phyloP scores from a whole-genome alignment of 2,888 invertebrate species.

The Plagodis dolabraria region DNA sequence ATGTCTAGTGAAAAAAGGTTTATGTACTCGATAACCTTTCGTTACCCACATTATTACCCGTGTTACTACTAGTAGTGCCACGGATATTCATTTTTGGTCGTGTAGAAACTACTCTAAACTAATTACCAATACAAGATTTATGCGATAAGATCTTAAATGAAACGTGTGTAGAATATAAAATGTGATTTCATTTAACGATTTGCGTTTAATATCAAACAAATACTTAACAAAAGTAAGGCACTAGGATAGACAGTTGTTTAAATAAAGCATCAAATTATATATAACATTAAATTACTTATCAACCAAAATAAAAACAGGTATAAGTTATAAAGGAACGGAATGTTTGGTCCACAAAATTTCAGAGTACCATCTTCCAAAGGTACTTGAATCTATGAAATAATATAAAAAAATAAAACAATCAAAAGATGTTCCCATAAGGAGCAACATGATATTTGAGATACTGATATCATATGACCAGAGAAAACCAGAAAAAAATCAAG shows the following conservation, averaged over 20 bases:
- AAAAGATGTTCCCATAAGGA: background rate
- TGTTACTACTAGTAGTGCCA: no score
- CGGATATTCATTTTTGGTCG: no score
- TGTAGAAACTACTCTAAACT: no score
- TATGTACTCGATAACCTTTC: no score
- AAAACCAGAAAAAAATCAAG: slow-evolving; percentile 3
- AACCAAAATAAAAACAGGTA: slow-evolving; percentile 2
- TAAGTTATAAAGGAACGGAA: slow-evolving; percentile 13
- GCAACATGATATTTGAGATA: no score
- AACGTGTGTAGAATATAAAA: background rate
- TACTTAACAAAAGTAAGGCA: slow-evolving; percentile 21
- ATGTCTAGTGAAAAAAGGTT: no score
- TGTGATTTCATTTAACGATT: background rate
- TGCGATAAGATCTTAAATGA: background rate
- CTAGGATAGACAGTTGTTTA: slow-evolving; percentile 16
- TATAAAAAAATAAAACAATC: background rate
- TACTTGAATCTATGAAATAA: slow-evolving; percentile 2
- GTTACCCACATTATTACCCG: no score
- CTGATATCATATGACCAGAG: background rate
- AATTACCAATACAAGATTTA: no score
- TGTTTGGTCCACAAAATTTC: slow-evolving; percentile 24
- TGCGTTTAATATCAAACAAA: slow-evolving; percentile 1
- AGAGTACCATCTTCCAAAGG: background rate
- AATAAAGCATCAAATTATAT: slow-evolving; percentile 5
- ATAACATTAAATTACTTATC: slow-evolving; percentile 5